Evolutionary conservation across 2,888 invertebrate genomes (phyloP).

Genomic region (Orthosia gracilis): DNA sequence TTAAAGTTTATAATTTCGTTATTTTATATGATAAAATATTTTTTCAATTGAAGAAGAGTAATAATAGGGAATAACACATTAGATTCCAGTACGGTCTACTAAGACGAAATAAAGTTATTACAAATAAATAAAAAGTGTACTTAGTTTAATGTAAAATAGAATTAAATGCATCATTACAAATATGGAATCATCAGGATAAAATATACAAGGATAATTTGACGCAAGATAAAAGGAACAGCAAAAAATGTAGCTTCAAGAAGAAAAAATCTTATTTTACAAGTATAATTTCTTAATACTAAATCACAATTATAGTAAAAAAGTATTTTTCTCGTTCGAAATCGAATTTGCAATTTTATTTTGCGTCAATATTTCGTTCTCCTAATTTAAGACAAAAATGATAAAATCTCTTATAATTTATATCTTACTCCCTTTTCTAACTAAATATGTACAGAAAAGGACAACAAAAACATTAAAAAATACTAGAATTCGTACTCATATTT

Average conservation of each 20-base stretch:
- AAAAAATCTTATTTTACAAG: conserved; percentile 28
- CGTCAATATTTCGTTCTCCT: conserved; percentile 34
- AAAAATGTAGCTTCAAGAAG: conserved; percentile 3
- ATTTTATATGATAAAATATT: neutral
- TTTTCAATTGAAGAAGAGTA: conserved; percentile 2
- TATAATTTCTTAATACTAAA: conserved; percentile 49
- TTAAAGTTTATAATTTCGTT: neutral
- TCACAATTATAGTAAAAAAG: conserved; percentile 38
- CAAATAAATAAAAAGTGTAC: conserved; percentile 59
- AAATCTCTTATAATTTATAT: conserved; percentile 54
- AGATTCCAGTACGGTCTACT: conserved; percentile 39
- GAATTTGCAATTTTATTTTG: conserved; percentile 43
- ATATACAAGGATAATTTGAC: conserved; percentile 48
- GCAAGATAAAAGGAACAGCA: conserved; percentile 49
- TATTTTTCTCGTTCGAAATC: conserved; percentile 29
- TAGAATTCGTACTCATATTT: conserved; percentile 63
- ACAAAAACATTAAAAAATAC: conserved; percentile 59
- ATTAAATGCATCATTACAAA: conserved; percentile 63
- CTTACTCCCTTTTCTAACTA: conserved; percentile 52
- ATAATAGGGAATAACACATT: conserved; percentile 12
- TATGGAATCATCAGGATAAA: conserved; percentile 62
- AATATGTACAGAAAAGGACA: conserved; percentile 67
- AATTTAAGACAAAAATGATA: conserved; percentile 54
- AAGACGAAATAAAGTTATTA: conserved; percentile 33
- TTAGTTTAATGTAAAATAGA: conserved; percentile 25